phyloP scores from a whole-genome alignment of 2,888 invertebrate species.

The Orthosia gothica region DNA sequence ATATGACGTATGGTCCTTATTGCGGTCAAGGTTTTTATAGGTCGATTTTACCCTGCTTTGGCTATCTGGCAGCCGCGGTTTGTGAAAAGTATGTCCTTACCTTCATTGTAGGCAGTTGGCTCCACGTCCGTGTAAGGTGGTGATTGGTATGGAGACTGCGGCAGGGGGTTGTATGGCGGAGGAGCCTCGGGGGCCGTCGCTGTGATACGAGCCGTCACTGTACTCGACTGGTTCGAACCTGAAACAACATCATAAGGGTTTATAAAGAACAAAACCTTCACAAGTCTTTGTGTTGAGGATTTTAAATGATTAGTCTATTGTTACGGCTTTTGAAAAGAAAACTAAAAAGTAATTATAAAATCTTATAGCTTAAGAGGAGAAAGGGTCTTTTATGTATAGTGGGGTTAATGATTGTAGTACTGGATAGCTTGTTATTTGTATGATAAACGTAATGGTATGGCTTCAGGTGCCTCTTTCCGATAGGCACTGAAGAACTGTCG shows the following conservation, averaged over 20 bases:
- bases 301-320: conserved; percentile 2
- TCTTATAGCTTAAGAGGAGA: not conserved
- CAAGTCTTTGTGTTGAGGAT: not conserved
- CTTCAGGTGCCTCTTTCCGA: conserved; percentile 7
- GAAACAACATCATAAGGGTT: conserved; percentile 11
- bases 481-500: not conserved
- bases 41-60: not conserved
- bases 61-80: not conserved
- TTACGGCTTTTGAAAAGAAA: not conserved
- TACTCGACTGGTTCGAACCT: conserved; percentile 57
- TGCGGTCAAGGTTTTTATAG: conserved; percentile 19
- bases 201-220: conserved; percentile 53
- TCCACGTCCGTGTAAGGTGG: conserved; percentile 40
- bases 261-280: not conserved
- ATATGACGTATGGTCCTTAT: conserved; percentile 13
- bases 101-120: conserved; percentile 43
- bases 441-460: no score
- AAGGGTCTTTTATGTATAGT: not conserved
- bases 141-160: conserved; percentile 63
- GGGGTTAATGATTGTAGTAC: not conserved
- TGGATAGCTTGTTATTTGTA: not conserved
- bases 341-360: not conserved
- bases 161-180: conserved; percentile 80
- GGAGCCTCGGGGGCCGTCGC: conserved; percentile 80
- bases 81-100: conserved; percentile 31